Evolutionary conservation across 1,140 invertebrate species (phyloP).

Genomic region (Brachionus sp.): DNA sequence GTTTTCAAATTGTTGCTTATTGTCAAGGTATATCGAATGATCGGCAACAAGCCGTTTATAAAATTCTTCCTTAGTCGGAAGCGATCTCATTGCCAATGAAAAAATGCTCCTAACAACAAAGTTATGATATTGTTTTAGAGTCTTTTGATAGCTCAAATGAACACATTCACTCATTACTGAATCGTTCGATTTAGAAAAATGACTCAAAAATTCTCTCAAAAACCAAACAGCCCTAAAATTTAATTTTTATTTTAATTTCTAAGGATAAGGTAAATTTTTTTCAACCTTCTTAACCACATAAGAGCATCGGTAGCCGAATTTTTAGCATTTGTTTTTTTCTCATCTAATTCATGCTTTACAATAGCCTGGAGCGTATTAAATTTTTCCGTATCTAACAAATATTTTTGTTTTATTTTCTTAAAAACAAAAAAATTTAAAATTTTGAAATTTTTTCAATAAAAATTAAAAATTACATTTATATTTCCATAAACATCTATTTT

Average conservation of each 20-base stretch:
- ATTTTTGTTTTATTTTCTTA: conserved; percentile 45
- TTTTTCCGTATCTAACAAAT: neutral
- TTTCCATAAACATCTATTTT: conserved; percentile 47
- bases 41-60: neutral
- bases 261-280: neutral
- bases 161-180: conserved; percentile 45
- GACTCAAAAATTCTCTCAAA: conserved; percentile 41
- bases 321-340: neutral
- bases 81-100: conserved; percentile 45
- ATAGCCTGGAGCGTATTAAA: neutral
- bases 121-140: conserved; percentile 47
- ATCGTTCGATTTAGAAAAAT: conserved; percentile 26
- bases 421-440: neutral
- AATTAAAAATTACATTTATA: conserved; percentile 31
- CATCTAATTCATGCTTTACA: conserved; percentile 28
- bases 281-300: conserved; percentile 46
- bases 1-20: conserved; percentile 9
- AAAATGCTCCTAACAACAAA: conserved; percentile 47
- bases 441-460: neutral
- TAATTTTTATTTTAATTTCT: neutral
- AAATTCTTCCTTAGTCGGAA: conserved; percentile 42
- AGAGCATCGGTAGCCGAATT: conserved; percentile 47
- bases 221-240: conserved; percentile 43
- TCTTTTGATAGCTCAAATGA: conserved; percentile 39
- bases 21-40: conserved; percentile 4